Base-by-base conservation (phyloP, 2,888 invertebrate species). In the Dysmachus trigonus region DNA sequence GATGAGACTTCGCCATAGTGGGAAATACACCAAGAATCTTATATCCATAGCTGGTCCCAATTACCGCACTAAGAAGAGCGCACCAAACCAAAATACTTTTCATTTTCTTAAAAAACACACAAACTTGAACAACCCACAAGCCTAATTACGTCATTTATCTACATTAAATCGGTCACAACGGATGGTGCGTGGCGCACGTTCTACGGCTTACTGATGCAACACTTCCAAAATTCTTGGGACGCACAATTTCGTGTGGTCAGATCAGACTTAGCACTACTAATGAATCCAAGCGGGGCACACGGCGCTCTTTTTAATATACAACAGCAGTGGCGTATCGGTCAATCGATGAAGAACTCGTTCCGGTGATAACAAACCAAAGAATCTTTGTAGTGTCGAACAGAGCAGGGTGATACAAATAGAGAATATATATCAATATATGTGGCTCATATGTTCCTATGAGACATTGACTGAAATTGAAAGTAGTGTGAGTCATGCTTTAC, bases 1-100 rank as follows among this genome's bases (percentile, higher is more conserved):
- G 87, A 87, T 90, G 91, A 10, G 89, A 89, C 86, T 87, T 88
- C 8, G 87, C 86, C 51, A 84, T 76, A 1, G 84, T 85, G 8
- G 84, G 86, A 31, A 86, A 85, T 18, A 86, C 18, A 1, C 86
- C 86, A 18, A 86, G 51, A 30, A 86, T 86, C 74, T 86, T 86
- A 27, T 79, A 72, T 7, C 79, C 84, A 86, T 86, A 10, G 10
- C 35, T 33, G 1, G 15, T 8, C 3, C 27, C 27, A 22, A 15
- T n/a, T n/a, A 74, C 7, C 0, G 33, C 47, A 85, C 51, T 47
- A 2, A 73, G 4, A 27, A 83, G 27, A 6, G 27, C 72, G 5
- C 35, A 72, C 15, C 13, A 47, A 10, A 72, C 1, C 30, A 71
- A 71, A 41, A 38, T 27, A 83, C 71, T 41, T 72, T 83, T 83